These are phyloP conservation scores for Eriosoma lanigerum DNA, from an alignment of 1,140 invertebrate species.

Conservation along the genomic window DNA sequence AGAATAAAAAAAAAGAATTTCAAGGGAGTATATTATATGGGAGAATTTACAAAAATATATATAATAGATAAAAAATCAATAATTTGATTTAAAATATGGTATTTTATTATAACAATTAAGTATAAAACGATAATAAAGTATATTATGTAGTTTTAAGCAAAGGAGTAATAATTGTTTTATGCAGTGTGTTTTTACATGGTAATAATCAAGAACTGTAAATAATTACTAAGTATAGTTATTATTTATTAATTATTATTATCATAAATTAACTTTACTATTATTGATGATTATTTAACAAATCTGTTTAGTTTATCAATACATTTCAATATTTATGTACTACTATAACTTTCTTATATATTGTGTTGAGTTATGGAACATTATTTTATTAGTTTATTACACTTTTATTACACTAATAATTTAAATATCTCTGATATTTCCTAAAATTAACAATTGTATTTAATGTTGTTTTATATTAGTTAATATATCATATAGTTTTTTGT, in stretches of 20 bases:
- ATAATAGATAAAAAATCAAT: too few relatives aligned
- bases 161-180: not conserved
- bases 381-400: not conserved
- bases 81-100: too few relatives aligned
- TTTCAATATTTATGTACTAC: not conserved
- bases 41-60: too few relatives aligned
- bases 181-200: not conserved
- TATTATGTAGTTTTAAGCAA: too few relatives aligned
- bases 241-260: too few relatives aligned
- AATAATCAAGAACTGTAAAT: not conserved
- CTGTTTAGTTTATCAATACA: not conserved
- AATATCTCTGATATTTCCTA: not conserved
- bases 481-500: not conserved
- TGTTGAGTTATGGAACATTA: not conserved
- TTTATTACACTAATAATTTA: too few relatives aligned
- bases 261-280: not conserved
- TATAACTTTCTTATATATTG: not conserved
- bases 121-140: too few relatives aligned
- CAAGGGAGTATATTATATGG: too few relatives aligned
- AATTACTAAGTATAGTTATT: not conserved
- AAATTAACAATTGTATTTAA: too few relatives aligned
- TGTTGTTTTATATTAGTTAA: not conserved
- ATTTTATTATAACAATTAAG: too few relatives aligned
- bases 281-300: slow-evolving; percentile 18
- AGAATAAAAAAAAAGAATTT: too few relatives aligned